Evolutionary conservation across 2,113 vertebrate genomes (phyloP).

Genomic region (Epinephelus fuscoguttatus): DNA sequence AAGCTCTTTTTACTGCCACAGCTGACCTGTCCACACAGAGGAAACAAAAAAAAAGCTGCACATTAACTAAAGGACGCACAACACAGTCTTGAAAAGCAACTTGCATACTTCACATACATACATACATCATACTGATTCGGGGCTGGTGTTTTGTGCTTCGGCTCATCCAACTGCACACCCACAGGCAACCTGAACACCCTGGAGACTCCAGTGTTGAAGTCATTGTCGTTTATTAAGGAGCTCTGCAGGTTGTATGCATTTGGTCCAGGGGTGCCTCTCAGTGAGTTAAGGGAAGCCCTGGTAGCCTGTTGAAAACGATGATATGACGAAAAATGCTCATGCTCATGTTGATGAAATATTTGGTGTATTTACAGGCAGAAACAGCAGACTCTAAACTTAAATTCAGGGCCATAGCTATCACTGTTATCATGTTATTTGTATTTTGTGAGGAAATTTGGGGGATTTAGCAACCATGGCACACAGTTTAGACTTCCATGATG

Average conservation of each 20-base stretch:
- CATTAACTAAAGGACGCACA: not conserved
- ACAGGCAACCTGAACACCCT: conserved; percentile 85
- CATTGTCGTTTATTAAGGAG: conserved; percentile 76
- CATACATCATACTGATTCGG: conserved; percentile 88
- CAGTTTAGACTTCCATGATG: not conserved
- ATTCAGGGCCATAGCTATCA: not conserved
- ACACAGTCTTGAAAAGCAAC: not conserved
- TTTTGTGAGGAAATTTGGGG: not conserved
- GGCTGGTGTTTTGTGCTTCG: conserved; percentile 79
- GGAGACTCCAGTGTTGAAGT: conserved; percentile 85
- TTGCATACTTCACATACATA: conserved; percentile 61
- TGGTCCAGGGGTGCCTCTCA: conserved; percentile 80
- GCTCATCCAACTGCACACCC: conserved; percentile 58
- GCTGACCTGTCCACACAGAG: conserved; percentile 72
- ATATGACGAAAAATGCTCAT: not conserved
- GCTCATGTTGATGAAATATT: not conserved
- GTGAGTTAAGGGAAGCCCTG: conserved; percentile 37
- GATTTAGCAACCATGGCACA: not conserved
- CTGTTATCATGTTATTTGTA: not conserved
- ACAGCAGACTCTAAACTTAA: not conserved
- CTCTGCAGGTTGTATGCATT: conserved; percentile 82
- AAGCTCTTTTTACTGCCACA: conserved; percentile 66
- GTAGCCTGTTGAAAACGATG: conserved; percentile 60
- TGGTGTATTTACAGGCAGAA: not conserved
- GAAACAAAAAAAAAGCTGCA: not conserved